Evolutionary conservation across 1,140 invertebrate species (phyloP).

Genomic region (Mya arenaria): DNA sequence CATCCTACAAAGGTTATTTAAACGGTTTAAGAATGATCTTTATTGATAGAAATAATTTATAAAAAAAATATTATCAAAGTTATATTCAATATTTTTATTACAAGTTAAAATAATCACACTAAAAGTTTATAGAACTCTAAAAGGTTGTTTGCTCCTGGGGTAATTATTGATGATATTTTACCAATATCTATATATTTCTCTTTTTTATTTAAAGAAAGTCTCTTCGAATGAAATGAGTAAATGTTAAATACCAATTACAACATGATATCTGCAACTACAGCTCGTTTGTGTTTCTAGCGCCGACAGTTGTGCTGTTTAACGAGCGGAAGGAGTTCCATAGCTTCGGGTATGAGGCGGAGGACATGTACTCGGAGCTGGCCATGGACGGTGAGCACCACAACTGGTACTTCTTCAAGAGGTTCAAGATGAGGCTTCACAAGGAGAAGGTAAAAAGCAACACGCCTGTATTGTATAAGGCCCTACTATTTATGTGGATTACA

Average conservation of each 20-base stretch:
- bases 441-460: too few relatives aligned
- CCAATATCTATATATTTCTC: not conserved
- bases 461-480: too few relatives aligned
- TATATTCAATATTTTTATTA: not conserved
- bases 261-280: too few relatives aligned
- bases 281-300: conserved; percentile 18
- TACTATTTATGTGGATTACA: too few relatives aligned
- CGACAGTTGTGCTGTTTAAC: conserved; percentile 45
- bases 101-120: not conserved
- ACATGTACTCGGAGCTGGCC: conserved; percentile 44
- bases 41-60: not conserved
- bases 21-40: not conserved
- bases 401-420: conserved; percentile 48
- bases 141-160: not conserved
- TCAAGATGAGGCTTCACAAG: conserved; percentile 40
- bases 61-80: not conserved
- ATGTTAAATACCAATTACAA: not conserved
- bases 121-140: not conserved
- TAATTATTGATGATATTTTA: not conserved
- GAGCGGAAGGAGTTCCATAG: conserved; percentile 47
- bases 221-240: not conserved
- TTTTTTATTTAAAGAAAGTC: not conserved
- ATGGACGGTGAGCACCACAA: conserved; percentile 40
- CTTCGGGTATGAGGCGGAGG: conserved; percentile 56
- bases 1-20: conserved; percentile 28